These are phyloP conservation scores for Mythimna lalbum DNA, from an alignment of 2,888 invertebrate genomes.

Conservation along the genomic window DNA sequence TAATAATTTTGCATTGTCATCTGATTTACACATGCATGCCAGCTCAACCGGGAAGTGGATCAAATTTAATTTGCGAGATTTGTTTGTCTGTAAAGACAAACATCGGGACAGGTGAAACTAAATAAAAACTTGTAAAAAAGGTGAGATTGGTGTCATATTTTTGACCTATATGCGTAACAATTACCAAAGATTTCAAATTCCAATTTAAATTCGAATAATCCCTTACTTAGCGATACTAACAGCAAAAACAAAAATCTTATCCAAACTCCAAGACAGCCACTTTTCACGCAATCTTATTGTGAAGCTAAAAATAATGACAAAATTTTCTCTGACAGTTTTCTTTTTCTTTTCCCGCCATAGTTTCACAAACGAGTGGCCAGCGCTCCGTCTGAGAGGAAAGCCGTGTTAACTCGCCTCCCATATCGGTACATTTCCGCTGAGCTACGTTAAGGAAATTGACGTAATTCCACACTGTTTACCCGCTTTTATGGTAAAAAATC, in stretches of 20 bases:
- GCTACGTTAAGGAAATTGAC: conserved; percentile 58
- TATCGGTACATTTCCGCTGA: conserved; percentile 70
- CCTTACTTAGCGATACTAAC: not conserved
- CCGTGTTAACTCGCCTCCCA: conserved; percentile 57
- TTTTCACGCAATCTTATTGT: conserved; percentile 13
- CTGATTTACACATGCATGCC: too few species aligned
- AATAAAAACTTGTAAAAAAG: too few species aligned
- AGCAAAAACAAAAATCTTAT: not conserved
- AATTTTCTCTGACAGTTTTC: conserved; percentile 26
- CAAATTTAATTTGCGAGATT: too few species aligned
- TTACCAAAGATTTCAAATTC: too few species aligned
- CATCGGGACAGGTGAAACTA: too few species aligned
- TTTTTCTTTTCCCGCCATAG: conserved; percentile 27
- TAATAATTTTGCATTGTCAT: too few species aligned
- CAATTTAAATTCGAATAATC: too few species aligned
- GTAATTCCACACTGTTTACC: conserved; percentile 46
- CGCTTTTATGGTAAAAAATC: conserved; percentile 32
- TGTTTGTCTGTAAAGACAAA: too few species aligned
- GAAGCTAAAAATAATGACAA: conserved; percentile 37
- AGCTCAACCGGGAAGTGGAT: too few species aligned
- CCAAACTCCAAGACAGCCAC: not conserved
- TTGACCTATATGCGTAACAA: too few species aligned
- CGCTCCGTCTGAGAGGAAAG: conserved; percentile 60
- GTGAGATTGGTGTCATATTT: too few species aligned
- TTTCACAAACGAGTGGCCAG: conserved; percentile 49